phyloP scores from a whole-genome alignment of 2,888 invertebrate species.

The Criorhina ranunculi region DNA sequence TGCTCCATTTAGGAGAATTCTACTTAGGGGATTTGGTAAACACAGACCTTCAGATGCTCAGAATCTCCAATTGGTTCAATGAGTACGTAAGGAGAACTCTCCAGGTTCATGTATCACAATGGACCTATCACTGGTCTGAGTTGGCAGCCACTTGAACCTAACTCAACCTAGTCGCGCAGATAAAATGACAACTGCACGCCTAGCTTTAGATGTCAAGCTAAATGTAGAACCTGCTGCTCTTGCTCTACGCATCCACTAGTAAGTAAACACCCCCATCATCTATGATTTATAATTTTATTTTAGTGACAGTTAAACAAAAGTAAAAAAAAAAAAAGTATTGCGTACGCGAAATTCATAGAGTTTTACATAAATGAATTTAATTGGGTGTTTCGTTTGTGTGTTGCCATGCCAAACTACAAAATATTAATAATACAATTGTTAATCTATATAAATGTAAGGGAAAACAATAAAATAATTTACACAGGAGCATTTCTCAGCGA shows the following conservation, averaged over 20 bases:
- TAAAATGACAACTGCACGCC: no score
- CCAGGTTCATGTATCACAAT: no score
- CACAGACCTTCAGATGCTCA: no score
- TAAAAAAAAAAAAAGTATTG: constrained; percentile 58
- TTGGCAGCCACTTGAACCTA: no score
- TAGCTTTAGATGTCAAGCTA: no score
- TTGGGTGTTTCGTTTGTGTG: neutral
- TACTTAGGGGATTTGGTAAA: no score
- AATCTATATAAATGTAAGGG: constrained; percentile 23
- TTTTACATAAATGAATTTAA: constrained; percentile 29
- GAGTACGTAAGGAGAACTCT: no score
- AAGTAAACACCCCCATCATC: neutral
- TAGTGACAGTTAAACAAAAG: constrained; percentile 66
- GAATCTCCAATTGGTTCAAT: no score
- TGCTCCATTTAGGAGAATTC: no score
- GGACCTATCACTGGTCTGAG: no score
- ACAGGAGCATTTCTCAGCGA: constrained; percentile 56
- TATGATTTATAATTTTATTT: constrained; percentile 13
- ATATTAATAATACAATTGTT: constrained; percentile 40
- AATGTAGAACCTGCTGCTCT: no score
- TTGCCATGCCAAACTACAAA: constrained; percentile 33
- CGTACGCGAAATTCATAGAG: constrained; percentile 41
- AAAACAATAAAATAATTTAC: constrained; percentile 59
- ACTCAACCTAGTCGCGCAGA: no score
- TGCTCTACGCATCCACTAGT: neutral